Conservation (phyloP, 2,797 vertebrate genomes). For the Prunella strophiata region DNA sequence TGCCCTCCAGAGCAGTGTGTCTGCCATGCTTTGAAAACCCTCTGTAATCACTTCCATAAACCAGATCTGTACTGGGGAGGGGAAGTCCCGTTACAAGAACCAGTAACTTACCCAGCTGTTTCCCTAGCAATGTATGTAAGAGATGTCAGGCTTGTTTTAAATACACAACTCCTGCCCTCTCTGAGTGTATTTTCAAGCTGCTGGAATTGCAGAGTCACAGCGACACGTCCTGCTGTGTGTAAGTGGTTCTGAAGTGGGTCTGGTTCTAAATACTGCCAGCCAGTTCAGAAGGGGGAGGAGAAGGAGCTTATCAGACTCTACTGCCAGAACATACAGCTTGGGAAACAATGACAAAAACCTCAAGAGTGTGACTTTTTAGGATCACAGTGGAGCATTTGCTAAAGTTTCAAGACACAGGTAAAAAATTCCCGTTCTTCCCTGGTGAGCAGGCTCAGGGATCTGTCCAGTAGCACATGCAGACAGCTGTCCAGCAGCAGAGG, state of each 20-base stretch:
- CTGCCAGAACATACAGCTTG: background rate
- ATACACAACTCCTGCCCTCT: background rate
- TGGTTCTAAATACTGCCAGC: background rate
- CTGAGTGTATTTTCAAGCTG: background rate
- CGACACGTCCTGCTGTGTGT: background rate
- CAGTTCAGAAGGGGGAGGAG: background rate
- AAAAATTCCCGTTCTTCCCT: background rate
- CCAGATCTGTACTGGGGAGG: background rate
- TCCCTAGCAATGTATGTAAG: background rate
- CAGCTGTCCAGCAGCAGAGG: background rate
- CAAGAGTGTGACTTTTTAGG: background rate
- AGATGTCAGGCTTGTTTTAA: background rate
- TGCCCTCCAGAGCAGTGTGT: background rate
- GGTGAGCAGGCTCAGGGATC: background rate
- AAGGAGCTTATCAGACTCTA: background rate
- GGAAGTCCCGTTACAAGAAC: background rate
- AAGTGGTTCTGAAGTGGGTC: background rate
- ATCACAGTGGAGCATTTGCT: background rate
- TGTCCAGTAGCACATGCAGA: rapidly evolving
- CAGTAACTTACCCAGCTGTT: background rate
- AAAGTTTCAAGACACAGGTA: background rate
- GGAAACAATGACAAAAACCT: background rate
- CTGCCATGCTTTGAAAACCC: background rate
- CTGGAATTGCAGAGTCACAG: background rate
- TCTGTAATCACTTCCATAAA: background rate